phyloP scores from a whole-genome alignment of 2,113 vertebrate genomes.

The Hippocampus comes region DNA sequence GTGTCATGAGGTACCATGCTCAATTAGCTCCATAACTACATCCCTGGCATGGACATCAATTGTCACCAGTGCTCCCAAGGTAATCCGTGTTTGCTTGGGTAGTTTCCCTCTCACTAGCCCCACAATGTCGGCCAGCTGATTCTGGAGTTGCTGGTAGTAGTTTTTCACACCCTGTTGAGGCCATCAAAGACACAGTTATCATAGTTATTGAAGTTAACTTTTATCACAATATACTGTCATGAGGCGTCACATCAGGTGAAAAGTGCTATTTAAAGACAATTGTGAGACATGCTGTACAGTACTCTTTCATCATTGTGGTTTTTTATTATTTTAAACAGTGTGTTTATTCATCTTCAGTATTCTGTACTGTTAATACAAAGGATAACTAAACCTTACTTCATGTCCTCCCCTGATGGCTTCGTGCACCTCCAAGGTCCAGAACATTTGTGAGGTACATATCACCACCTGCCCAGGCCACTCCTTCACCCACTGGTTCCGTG shows the following conservation, averaged over 20 bases:
- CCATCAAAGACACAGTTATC: neutral
- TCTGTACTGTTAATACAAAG: neutral
- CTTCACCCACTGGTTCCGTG: conserved; percentile 30
- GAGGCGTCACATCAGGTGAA: neutral
- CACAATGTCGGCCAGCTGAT: conserved; percentile 89
- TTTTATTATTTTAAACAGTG: neutral
- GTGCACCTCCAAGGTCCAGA: conserved; percentile 89
- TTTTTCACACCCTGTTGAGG: conserved; percentile 61
- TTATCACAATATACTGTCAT: neutral
- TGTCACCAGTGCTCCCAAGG: conserved; percentile 90
- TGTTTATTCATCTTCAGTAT: neutral
- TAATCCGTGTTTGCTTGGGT: conserved; percentile 88
- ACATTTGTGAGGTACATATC: conserved; percentile 89
- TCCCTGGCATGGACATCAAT: conserved; percentile 96
- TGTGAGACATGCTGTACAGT: neutral
- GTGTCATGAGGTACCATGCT: conserved; percentile 72
- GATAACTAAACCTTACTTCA: conserved; percentile 67
- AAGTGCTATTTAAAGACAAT: neutral
- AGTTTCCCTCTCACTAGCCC: conserved; percentile 90
- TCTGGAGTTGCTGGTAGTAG: conserved; percentile 82
- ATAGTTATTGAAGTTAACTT: neutral
- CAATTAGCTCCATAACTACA: conserved; percentile 88
- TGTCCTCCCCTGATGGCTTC: conserved; percentile 75
- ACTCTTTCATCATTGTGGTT: neutral
- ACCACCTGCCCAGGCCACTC: conserved; percentile 93